Evolutionary conservation across 2,113 vertebrate species (phyloP), one percentile per base, ranked within the genome.

Genomic region (Peromyscus polionotus): DNA sequence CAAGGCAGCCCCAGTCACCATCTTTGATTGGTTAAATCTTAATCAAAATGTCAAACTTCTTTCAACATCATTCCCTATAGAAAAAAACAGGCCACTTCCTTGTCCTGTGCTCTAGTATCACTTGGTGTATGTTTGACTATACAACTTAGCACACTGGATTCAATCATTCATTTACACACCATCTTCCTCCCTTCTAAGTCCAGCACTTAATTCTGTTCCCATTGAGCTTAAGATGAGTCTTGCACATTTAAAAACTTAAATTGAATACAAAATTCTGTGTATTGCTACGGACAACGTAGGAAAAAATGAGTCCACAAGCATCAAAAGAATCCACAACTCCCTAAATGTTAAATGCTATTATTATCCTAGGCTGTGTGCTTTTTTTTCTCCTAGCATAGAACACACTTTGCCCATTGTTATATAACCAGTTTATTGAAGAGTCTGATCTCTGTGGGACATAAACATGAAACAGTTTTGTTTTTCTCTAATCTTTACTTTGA

Each of bases 381-480:
- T 94, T 91, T 91, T 92, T 75, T 90, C 94, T 89, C 31, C 68
- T 26, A 59, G 61, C 72, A 96, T 2, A 73, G n/a, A 94, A 95
- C 17, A 83, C 90, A 95, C 57, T 96, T 83, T 97, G n/a, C 77
- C 33, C 59, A 95, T 95, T 84, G 90, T 87, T 94, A 72, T 93
- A 97, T 91, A 93, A 94, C 93, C n/a, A 86, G 88, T 96, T 97
- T 97, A 97, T 97, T 95, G 97, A 97, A 97, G 96, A 98, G n/a
- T 94, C 94, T 97, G 86, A 97, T 97, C 93, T 97, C 96, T 96
- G 93, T 94, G 81, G 93, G 86, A 31, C 87, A 97, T 70, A 97
- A 97, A 97, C 97, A 97, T 97, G 91, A 98, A 98, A 98, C 45
- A 94, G 93, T 96, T 97, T 97, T 97, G 96, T 97, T 97, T 97